Evolutionary conservation across 1,140 invertebrate genomes (phyloP).

Genomic region (Drosophila sp.): DNA sequence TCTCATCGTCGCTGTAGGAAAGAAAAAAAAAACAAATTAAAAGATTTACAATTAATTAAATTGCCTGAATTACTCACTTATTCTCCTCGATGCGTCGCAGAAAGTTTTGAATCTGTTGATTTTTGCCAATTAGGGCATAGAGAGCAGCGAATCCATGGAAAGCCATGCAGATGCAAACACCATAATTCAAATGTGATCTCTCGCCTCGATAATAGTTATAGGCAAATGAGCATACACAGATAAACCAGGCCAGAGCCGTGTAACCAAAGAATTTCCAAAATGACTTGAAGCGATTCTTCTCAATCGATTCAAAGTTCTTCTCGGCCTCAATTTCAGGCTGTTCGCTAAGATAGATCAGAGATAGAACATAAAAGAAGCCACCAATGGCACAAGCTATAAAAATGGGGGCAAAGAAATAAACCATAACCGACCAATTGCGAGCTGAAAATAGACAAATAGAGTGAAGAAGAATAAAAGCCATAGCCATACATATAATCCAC

Average conservation of each 20-base stretch:
- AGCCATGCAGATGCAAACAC: conserved; percentile 66
- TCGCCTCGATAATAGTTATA: conserved; percentile 72
- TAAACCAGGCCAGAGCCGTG: conserved; percentile 62
- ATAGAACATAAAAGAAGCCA: conserved; percentile 72
- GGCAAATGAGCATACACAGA: conserved; percentile 67
- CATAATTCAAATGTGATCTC: conserved; percentile 72
- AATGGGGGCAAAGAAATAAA: conserved; percentile 70
- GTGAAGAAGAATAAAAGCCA: neutral
- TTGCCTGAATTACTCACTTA: conserved; percentile 44
- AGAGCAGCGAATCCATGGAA: conserved; percentile 76
- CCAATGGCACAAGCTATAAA: conserved; percentile 66
- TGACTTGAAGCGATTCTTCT: conserved; percentile 71
- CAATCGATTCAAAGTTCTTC: conserved; percentile 61
- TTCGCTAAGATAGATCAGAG: conserved; percentile 64
- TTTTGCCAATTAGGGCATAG: conserved; percentile 71
- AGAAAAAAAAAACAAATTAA: neutral
- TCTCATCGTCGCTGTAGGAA: conserved; percentile 64
- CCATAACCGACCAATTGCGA: conserved; percentile 73
- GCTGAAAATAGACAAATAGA: conserved; percentile 36
- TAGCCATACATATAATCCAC: neutral
- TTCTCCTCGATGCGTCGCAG: conserved; percentile 68
- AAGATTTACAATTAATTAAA: neutral
- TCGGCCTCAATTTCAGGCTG: conserved; percentile 47
- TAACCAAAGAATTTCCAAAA: conserved; percentile 78
- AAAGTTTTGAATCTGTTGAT: conserved; percentile 74